These are phyloP conservation scores for Lysandra coridon DNA, from an alignment of 2,888 invertebrate species.

Conservation along the genomic window DNA sequence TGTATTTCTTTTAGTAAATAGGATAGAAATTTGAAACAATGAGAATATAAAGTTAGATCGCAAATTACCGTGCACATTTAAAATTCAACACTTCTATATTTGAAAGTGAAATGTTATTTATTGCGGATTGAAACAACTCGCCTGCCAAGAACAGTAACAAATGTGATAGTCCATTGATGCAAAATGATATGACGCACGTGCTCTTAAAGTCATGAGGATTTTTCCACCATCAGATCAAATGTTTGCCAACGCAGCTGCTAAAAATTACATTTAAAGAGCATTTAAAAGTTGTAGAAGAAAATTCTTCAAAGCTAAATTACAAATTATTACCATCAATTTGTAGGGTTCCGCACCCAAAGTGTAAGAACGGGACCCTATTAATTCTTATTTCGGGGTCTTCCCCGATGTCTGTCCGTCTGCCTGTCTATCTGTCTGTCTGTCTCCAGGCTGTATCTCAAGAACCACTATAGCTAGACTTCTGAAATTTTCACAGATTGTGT, in stretches of 20 bases:
- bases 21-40: not conserved
- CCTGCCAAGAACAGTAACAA: conserved; percentile 30
- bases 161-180: conserved; percentile 14
- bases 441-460: too few species aligned
- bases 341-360: too few species aligned
- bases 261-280: not conserved
- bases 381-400: too few species aligned
- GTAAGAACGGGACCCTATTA: too few species aligned
- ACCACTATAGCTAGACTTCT: too few species aligned
- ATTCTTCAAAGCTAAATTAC: not conserved
- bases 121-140: conserved; percentile 24
- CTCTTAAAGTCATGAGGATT: conserved; percentile 23
- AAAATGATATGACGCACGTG: conserved; percentile 20
- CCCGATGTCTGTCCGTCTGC: too few species aligned
- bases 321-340: not conserved
- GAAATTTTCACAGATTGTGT: too few species aligned
- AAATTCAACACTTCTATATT: conserved; percentile 2
- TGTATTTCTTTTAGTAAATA: not conserved
- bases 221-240: conserved; percentile 29
- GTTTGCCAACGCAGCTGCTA: conserved; percentile 21
- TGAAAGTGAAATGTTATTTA: conserved; percentile 26
- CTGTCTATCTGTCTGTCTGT: too few species aligned
- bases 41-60: not conserved
- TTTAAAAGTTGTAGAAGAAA: not conserved
- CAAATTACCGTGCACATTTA: not conserved